A percentile compares a stretch with the other conserved stretches of the same genome.
These are phyloP conservation scores for Seira musarum DNA, from an alignment of 2,888 invertebrate genomes.

Conservation along the genomic window DNA sequence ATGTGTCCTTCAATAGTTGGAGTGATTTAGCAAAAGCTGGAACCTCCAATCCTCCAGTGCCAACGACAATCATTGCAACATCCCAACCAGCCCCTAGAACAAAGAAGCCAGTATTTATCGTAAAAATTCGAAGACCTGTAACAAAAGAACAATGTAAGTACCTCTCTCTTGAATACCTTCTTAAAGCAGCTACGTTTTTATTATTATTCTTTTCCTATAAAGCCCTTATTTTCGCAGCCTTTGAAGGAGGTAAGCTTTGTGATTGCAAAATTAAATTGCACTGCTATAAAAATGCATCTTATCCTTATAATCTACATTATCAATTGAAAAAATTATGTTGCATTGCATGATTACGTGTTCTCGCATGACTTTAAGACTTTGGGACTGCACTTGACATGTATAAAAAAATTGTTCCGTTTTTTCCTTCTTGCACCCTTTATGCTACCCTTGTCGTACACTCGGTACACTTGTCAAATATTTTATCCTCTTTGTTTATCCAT, in stretches of 20 bases:
- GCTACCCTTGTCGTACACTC: neutral
- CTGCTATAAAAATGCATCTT: neutral
- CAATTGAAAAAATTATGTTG: neutral
- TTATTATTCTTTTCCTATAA: neutral
- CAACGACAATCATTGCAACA: constrained; percentile 30
- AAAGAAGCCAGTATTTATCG: constrained; percentile 64
- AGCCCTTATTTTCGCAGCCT: constrained; percentile 9
- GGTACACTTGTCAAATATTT: neutral
- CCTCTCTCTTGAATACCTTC: no score
- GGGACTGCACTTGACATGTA: constrained; percentile 6
- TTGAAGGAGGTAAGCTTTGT: constrained; percentile 31
- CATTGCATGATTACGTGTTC: neutral
- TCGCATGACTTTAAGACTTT: constrained; percentile 1
- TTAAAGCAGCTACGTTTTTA: neutral
- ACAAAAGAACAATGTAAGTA: constrained; percentile 53
- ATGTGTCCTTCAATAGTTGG: constrained; percentile 30
- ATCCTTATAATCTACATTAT: neutral
- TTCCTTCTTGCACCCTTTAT: neutral
- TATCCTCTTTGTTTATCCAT: neutral
- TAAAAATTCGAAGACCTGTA: constrained; percentile 64
- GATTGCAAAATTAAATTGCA: neutral
- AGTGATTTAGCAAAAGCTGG: constrained; percentile 48
- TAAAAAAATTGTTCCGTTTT: neutral
- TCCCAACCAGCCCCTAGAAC: constrained; percentile 44
- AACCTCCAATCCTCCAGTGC: constrained; percentile 45